phyloP scores from a whole-genome alignment of 2,113 vertebrate genomes.

The Platanista minor region DNA sequence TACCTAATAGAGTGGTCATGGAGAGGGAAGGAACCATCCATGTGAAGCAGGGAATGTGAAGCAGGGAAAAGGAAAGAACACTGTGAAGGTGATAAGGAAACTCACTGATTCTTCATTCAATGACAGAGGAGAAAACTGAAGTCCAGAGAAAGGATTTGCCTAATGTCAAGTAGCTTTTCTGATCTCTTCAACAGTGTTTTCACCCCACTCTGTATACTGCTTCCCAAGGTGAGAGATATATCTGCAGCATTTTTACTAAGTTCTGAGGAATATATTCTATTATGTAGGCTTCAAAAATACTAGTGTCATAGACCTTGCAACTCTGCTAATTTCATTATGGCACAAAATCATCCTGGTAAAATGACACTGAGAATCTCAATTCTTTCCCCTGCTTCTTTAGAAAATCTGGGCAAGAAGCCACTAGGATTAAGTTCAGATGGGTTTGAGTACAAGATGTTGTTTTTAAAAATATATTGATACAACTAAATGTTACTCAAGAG shows the following conservation, averaged over 20 bases:
- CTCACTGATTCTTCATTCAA: background rate
- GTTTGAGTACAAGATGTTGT: background rate
- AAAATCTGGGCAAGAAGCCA: background rate
- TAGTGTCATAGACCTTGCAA: background rate
- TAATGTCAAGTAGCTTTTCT: background rate
- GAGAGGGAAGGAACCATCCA: background rate
- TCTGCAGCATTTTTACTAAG: background rate
- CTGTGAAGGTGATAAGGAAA: background rate
- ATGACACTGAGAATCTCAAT: background rate
- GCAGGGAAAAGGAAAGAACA: background rate
- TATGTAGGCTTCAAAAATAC: background rate
- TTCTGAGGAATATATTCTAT: background rate
- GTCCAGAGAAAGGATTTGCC: background rate
- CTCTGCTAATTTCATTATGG: background rate
- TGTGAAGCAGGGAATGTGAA: background rate
- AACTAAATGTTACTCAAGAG: slow-evolving; percentile 44
- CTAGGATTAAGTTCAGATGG: background rate
- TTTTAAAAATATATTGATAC: slow-evolving; percentile 2
- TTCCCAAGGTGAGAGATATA: background rate
- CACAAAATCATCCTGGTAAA: background rate
- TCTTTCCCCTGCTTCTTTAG: background rate
- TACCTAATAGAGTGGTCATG: background rate
- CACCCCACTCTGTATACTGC: background rate
- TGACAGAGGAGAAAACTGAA: background rate
- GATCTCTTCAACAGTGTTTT: background rate